Evolutionary conservation across 2,888 invertebrate species (phyloP).

Genomic region (Clitarchus hookeri): DNA sequence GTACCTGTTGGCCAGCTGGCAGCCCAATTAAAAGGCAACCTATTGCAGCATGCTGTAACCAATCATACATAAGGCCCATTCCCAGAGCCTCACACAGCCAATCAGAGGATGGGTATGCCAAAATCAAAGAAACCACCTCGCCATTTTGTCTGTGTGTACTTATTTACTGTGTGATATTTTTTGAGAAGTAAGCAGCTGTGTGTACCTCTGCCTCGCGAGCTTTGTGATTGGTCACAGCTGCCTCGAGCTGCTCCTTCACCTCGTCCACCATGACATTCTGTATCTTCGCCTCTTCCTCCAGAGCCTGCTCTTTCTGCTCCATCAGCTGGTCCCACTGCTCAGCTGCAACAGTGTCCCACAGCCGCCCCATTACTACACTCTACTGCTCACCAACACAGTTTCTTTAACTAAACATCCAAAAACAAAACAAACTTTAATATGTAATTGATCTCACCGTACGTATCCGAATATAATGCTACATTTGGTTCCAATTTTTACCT

Average conservation of each 20-base stretch:
- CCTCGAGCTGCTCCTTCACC: slow-evolving; percentile 56
- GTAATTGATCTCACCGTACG: too few relatives aligned
- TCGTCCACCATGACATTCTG: slow-evolving; percentile 59
- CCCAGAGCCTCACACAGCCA: too few relatives aligned
- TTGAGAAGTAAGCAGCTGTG: not conserved
- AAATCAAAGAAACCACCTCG: too few relatives aligned
- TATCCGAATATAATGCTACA: too few relatives aligned
- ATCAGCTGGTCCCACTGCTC: slow-evolving; percentile 31
- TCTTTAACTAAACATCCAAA: too few relatives aligned
- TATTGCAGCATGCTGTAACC: too few relatives aligned
- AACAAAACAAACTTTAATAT: too few relatives aligned
- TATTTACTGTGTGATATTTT: not conserved
- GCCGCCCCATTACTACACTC: not conserved
- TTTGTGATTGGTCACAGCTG: slow-evolving; percentile 43
- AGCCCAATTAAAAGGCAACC: too few relatives aligned
- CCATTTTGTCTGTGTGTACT: not conserved
- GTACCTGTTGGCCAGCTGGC: too few relatives aligned
- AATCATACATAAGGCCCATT: too few relatives aligned
- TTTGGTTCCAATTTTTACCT: too few relatives aligned
- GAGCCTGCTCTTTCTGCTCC: slow-evolving; percentile 63
- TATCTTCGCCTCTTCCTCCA: slow-evolving; percentile 64
- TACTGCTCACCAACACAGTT: not conserved
- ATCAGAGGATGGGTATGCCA: too few relatives aligned
- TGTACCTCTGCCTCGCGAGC: slow-evolving; percentile 30
- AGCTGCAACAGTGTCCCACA: slow-evolving; percentile 24